Base-by-base conservation (phyloP, 2,888 invertebrate genomes). In the Drosophila bunnanda region DNA sequence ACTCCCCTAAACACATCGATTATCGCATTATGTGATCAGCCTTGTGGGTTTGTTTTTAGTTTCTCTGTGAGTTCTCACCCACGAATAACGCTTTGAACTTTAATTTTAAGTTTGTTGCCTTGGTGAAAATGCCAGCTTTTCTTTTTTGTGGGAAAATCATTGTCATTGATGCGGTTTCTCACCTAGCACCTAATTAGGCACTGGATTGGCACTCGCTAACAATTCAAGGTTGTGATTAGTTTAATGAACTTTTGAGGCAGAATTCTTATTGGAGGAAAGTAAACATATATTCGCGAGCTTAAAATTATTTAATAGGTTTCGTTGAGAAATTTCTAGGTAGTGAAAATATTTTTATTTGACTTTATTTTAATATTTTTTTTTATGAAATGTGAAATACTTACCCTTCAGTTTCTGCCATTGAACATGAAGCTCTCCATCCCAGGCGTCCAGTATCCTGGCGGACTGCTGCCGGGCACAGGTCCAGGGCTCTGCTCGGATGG, bases 391-490 rank as follows among this genome's bases (percentile, higher is more conserved):
- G 5, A 3, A 34, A 25, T 25, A 56, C 78, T 82, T 75, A 92
- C 92, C 92, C 89, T 92, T 92, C n/a, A 92, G 74, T 64, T 91
- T 90, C 48, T 90, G 90, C 91, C 92, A 92, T 61, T 92, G 90
- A 25, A 77, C 57, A 30, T 88, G 74, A 22, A 92, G 64, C 48
- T 91, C 90, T 48, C 76, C 82, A 64, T 91, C 91, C 91, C 92
- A 92, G 32, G 83, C 80, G 67, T 92, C 90, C 78, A 95, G 89
- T 46, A 94, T 91, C 56, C 93, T 93, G 44, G 93, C 94, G 4
- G 94, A 93, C 75, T 93, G 93, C 69, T 93, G 92, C 39, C 93
- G 93, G 5, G 94, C 93, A 92, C 94, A 94, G 10, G 88, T 87
- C 94, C 94, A 94, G 10, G 93, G 93, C 38, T 94, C 92, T 0